Conservation (phyloP, 2,113 vertebrate genomes). For the Axis porcinus region DNA sequence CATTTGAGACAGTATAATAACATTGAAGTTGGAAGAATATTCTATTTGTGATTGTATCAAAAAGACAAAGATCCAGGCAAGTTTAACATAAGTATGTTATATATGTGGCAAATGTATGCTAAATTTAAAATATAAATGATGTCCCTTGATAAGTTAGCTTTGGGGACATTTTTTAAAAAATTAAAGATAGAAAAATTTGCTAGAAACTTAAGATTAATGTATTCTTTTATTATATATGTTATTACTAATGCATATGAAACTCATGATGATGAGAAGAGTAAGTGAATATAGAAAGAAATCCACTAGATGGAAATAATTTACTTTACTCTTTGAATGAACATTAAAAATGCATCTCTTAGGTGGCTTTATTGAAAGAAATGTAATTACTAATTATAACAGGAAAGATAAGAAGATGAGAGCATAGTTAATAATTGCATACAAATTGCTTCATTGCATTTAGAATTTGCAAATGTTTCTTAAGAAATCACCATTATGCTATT, state of each 20-base stretch:
- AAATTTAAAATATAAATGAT: background rate
- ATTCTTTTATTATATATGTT: conserved; percentile 1
- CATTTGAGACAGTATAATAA: background rate
- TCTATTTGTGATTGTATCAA: background rate
- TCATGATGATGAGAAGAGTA: background rate
- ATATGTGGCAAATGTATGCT: background rate
- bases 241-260: background rate
- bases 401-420: background rate
- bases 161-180: background rate
- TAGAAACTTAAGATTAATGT: background rate
- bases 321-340: conserved; percentile 3
- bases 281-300: background rate
- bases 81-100: background rate
- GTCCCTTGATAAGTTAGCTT: background rate
- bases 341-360: background rate
- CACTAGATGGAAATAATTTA: conserved; percentile 17
- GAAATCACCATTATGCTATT: background rate
- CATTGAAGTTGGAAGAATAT: background rate
- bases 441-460: background rate
- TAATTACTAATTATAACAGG: conserved; percentile 34
- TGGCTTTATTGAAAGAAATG: background rate
- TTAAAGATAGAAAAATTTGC: background rate
- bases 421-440: conserved; percentile 22
- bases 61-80: background rate
- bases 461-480: background rate